Base-by-base conservation (phyloP, 2,113 vertebrate species). In the Reinhardtius hippoglossoides region DNA sequence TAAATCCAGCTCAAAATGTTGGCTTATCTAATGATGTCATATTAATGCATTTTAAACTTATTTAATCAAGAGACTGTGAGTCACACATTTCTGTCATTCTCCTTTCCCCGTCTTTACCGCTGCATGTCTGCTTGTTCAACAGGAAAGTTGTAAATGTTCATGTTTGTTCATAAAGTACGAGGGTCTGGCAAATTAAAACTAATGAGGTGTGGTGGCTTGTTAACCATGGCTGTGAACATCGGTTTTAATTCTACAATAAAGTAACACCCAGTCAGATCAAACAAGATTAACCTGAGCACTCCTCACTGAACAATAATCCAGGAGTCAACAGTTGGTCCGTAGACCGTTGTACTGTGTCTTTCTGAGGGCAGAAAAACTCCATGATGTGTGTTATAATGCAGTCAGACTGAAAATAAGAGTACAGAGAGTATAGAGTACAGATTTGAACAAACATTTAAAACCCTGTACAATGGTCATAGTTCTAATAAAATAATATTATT, bases 21-120 rank as follows among this genome's bases (percentile, higher is more conserved):
- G 21, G 13, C 8, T 87, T 79, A 71, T 65, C 37, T 71, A 76
- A 82, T 27, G 10, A 16, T 83, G n/a, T 71, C 50, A 67, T 56
- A 56, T 26, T 52, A 73, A 67, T 57, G 37, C 23, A 35, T 27
- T 62, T 57, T 62, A 2, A 16, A 62, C 37, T 67, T 2, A 65
- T 74, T 52, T 35, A 5, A 42, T 66, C 13, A 72, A 57, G 20
- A 7, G 2, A 56, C 24, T 23, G 12, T 58, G 31, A 56, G 40
- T 55, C 24, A 37, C 15, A 37, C 14, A 62, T 40, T 44, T 72
- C 31, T 31, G 31, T 31, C 31, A 31, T 31, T 31, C 65, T 54
- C 24, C 40, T 15, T 44, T 42, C 21, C 15, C 59, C 42, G 21
- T 46, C 24, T 48, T 60, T 10, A 55, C 27, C 40, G 6, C 57